phyloP scores from a whole-genome alignment of 2,113 vertebrate species.

The Stictonetta naevosa region DNA sequence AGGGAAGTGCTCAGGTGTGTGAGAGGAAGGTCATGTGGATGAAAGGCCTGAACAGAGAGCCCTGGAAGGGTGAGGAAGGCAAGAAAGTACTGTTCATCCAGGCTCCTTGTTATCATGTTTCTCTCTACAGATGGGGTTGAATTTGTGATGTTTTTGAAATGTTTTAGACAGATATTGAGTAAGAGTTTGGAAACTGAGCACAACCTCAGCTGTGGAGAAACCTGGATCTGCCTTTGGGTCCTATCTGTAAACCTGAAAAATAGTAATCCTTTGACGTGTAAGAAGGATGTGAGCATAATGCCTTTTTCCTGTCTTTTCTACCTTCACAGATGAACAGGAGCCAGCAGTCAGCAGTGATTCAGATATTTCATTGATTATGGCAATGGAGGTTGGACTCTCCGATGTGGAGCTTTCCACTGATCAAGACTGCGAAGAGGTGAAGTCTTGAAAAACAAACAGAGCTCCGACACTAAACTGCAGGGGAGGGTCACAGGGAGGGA shows the following conservation, averaged over 20 bases:
- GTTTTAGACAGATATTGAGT: background rate
- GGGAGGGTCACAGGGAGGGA: constrained; percentile 44
- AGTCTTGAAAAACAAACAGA: constrained; percentile 80
- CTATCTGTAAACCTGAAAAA: background rate
- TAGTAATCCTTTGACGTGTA: fast-evolving
- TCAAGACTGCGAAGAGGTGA: constrained; percentile 86
- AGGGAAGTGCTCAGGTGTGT: background rate
- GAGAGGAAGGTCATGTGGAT: background rate
- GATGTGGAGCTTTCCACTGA: constrained; percentile 88
- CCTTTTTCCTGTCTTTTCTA: constrained; percentile 34
- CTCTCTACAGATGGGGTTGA: background rate
- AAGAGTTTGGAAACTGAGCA: background rate
- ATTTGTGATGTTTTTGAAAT: background rate
- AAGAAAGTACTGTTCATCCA: background rate
- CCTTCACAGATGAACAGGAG: constrained; percentile 88
- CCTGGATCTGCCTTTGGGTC: background rate
- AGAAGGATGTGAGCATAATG: background rate
- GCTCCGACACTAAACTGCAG: constrained; percentile 6
- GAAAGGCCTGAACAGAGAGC: background rate
- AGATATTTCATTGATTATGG: constrained; percentile 89
- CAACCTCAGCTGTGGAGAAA: background rate
- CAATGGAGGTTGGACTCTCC: constrained; percentile 86
- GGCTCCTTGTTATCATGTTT: background rate
- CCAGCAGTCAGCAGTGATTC: constrained; percentile 90
- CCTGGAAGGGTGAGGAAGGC: background rate